A percentile compares a stretch with the other conserved stretches of the same genome.
phyloP scores from a whole-genome alignment of 2,888 invertebrate genomes.

The Spialia ferax region DNA sequence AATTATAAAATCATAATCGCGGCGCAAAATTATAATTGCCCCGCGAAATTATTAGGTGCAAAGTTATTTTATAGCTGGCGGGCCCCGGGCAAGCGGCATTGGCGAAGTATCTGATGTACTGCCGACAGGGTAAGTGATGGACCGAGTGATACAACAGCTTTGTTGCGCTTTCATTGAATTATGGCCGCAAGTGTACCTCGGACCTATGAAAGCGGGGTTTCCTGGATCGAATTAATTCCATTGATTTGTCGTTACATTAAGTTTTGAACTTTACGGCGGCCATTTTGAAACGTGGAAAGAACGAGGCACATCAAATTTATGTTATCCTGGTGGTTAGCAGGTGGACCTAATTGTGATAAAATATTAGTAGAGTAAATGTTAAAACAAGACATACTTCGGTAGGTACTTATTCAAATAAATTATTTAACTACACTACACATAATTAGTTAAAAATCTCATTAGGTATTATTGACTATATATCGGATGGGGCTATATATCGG shows the following conservation, averaged over 20 bases:
- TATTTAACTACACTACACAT: too few species aligned
- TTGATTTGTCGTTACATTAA: conserved; percentile 26
- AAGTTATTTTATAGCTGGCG: conserved; percentile 66
- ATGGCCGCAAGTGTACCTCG: conserved; percentile 57
- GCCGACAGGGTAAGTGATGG: conserved; percentile 69
- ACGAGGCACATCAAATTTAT: background rate
- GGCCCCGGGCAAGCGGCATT: conserved; percentile 49
- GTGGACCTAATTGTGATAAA: background rate
- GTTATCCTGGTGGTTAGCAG: background rate
- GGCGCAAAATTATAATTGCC: conserved; percentile 52
- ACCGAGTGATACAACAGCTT: conserved; percentile 63
- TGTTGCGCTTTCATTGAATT: conserved; percentile 56
- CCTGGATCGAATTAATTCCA: conserved; percentile 31
- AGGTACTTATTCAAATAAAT: too few species aligned
- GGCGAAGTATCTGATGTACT: conserved; percentile 66
- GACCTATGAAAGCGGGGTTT: conserved; percentile 19
- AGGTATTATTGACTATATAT: too few species aligned
- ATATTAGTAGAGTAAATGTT: too few species aligned
- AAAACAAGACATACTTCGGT: too few species aligned
- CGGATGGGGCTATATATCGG: too few species aligned
- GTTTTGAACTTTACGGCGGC: background rate
- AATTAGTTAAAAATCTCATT: too few species aligned
- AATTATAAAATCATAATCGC: conserved; percentile 41
- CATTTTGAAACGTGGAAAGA: background rate
- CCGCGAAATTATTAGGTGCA: conserved; percentile 80